Evolutionary conservation across 2,797 vertebrate species (phyloP).

Genomic region (Miichthys miiuy): DNA sequence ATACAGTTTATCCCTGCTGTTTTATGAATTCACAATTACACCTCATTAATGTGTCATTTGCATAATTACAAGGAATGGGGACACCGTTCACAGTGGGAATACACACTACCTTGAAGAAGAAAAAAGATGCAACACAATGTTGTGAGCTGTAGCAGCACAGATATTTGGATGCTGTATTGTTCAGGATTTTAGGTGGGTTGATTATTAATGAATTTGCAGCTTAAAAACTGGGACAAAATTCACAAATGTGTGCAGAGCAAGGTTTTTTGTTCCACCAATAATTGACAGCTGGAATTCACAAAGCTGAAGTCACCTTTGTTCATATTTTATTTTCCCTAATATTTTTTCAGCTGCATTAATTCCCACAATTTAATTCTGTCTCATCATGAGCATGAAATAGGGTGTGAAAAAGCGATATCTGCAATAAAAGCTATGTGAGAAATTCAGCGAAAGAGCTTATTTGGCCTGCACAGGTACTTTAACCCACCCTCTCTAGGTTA

Average conservation of each 20-base stretch:
- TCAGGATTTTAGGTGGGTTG: conserved; percentile 42
- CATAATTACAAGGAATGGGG: conserved; percentile 89
- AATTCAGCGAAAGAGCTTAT: conserved; percentile 70
- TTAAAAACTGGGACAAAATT: conserved; percentile 54
- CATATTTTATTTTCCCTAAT: conserved; percentile 41
- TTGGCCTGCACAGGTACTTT: conserved; percentile 79
- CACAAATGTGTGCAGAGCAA: neutral
- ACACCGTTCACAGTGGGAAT: conserved; percentile 83
- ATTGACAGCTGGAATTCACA: conserved; percentile 44
- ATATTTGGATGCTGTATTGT: conserved; percentile 49
- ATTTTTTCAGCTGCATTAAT: conserved; percentile 63
- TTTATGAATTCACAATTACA: conserved; percentile 90
- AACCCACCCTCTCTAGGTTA: conserved; percentile 84
- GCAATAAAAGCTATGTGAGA: conserved; percentile 52
- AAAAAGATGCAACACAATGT: conserved; percentile 45
- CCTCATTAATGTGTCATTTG: conserved; percentile 90
- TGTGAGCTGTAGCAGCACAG: conserved; percentile 31
- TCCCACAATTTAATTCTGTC: conserved; percentile 59
- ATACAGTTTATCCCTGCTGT: conserved; percentile 88
- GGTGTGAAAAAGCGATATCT: conserved; percentile 54
- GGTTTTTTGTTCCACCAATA: conserved; percentile 6
- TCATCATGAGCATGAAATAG: conserved; percentile 66
- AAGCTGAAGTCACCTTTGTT: conserved; percentile 50
- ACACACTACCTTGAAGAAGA: conserved; percentile 70
- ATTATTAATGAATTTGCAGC: conserved; percentile 58